Base-by-base conservation (phyloP, 2,797 vertebrate species). In the Spondyliosoma cantharus region DNA sequence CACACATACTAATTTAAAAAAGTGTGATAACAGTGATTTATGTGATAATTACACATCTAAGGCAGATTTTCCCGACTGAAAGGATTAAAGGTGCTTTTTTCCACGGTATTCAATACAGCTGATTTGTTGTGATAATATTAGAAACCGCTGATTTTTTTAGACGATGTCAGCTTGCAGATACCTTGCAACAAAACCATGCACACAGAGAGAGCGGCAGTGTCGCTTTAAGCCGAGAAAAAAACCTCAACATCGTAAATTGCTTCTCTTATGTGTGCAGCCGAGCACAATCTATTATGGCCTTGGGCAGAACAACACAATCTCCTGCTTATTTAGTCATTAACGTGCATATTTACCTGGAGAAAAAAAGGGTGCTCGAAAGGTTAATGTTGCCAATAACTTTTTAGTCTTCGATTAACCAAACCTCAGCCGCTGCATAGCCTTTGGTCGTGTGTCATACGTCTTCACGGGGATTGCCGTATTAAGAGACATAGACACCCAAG, bases 271-370 rank as follows among this genome's bases (percentile, higher is more conserved):
- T 74, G 76, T 85, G 58, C 85, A 84, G 65, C 69, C 37, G 48
- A 90, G 59, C 72, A 73, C 85, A 91, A 88, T 93, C 74, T 89
- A 86, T 85, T 90, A 58, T 86, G 70, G 90, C 93, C 91, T 62
- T 71, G 68, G 90, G 92, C 86, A 59, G 76, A 89, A 87, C 81
- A 91, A 83, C 82, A 85, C 90, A 92, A 91, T 91, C 86, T 91
- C 80, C 90, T 78, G 84, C 85, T 90, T 89, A 87, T 92, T 93
- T 87, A 87, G 89, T 90, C 89, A 90, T 92, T 92, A 93, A 83
- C 32, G 68, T 87, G 82, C 78, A 92, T 89, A 88, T 90, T 90
- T 91, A 92, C 88, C 88, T 83, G 76, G 71, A 85, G 82, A 79
- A 24, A 81, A 85, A 74, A 77, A 77, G 61, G 49, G 62, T 42